Base-by-base conservation (phyloP, 2,888 invertebrate genomes). In the Acanthosoma haemorrhoidale region DNA sequence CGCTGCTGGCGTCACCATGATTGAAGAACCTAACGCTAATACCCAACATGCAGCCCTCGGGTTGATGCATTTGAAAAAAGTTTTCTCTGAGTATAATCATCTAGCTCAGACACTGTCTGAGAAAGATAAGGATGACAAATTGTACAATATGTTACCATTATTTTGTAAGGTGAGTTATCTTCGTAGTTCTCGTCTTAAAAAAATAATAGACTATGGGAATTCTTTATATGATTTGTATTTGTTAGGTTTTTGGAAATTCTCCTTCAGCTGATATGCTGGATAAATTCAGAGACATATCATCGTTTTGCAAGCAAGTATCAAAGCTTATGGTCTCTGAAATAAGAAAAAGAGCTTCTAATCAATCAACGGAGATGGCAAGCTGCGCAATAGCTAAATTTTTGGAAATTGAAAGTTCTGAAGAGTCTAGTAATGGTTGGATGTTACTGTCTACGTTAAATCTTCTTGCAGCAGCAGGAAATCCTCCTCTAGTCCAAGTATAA, bases 351-450 rank as follows among this genome's bases (percentile, higher is more conserved):
- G 99, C 98, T 13, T 94, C 96, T 70, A 97, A 97, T 81, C 96
- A 97, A 80, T 96, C 92, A 77, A 90, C 94, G 39, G 96, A 95
- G 80, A 91, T 94, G 68, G 98, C 99, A 36, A 96, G 97, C 77
- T 92, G 92, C 83, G 94, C 96, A 16, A 98, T 99, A 77, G 96
- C 96, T 8, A 93, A 94, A 80, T 98, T 96, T 82, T 83, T 98
- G 69, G 96, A 97, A 83, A 96, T 97, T 76, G 94, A 95, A 80
- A 93, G 92, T 77, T 92, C 90, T 41, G 94, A 96, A 79, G 95
- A 96, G 79, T 91, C 92, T 0, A 95, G 95, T 77, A 95, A 94
- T 80, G 97, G 97, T 4, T 97, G 96, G 96, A 94, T 96, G 91
- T 81, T 97, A 73, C 82, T 97, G 51, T 92, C 92, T 13, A 91